Conservation (phyloP, 2,888 invertebrate genomes). For the Phalangium opilio region DNA sequence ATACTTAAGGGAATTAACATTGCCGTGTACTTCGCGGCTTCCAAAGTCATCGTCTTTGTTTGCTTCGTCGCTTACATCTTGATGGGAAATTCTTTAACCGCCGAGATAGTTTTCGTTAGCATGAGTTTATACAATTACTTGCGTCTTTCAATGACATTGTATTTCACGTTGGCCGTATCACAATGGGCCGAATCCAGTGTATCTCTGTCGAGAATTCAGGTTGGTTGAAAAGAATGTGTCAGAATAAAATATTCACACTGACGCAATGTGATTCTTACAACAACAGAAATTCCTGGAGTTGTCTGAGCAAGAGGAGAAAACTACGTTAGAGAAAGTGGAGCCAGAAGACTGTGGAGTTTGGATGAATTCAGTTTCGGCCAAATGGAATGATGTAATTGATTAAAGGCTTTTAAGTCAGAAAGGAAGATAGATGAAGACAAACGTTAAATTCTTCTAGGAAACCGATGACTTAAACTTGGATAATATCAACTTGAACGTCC, state of each 20-base stretch:
- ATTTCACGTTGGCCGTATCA: constrained; percentile 67
- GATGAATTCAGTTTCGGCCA: constrained; percentile 16
- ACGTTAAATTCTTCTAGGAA: constrained; percentile 6
- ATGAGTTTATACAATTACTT: constrained; percentile 75
- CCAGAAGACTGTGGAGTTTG: constrained; percentile 18
- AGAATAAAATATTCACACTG: neutral
- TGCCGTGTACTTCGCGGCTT: constrained; percentile 51
- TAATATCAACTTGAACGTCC: constrained; percentile 28
- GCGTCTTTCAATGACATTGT: constrained; percentile 57
- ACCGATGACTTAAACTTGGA: constrained; percentile 15
- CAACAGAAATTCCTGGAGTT: constrained; percentile 32
- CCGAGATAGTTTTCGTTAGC: constrained; percentile 60
- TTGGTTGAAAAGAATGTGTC: too few relatives aligned
- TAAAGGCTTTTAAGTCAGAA: too few relatives aligned
- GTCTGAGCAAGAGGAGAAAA: constrained; percentile 27
- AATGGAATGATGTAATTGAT: constrained; percentile 2
- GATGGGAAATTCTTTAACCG: constrained; percentile 47
- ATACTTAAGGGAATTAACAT: constrained; percentile 43
- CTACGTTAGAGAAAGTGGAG: constrained; percentile 10
- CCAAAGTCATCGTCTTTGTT: constrained; percentile 63
- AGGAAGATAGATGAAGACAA: too few relatives aligned
- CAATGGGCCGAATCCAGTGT: constrained; percentile 62
- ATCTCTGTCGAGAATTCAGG: constrained; percentile 51
- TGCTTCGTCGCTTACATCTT: constrained; percentile 57
- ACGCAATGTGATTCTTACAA: too few relatives aligned